Evolutionary conservation across 2,888 invertebrate genomes (phyloP), one percentile per base, ranked within the genome.

Genomic region (Phania funesta): DNA sequence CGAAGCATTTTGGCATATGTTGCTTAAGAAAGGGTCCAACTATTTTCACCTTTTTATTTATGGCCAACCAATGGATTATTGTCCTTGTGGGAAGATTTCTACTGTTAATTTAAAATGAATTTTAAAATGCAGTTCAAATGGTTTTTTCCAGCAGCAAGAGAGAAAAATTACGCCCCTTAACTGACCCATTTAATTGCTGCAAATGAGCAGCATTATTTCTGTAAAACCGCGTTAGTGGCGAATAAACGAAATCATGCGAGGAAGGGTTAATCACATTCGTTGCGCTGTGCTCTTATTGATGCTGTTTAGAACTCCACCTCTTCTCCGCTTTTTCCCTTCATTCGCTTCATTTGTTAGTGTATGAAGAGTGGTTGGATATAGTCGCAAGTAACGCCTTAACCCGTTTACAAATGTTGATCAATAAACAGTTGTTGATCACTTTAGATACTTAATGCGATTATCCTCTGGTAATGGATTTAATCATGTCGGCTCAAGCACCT

Each of bases 381-480:
- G 58, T 52, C 11, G 20, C n/a, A 20, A 54, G 64, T 29, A 83
- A 83, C 80, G 52, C 83, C 85, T 85, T 86, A 85, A 86, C 84
- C 86, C 86, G 86, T 89, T 89, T 88, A 88, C 88, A 88, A 90
- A 89, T 90, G 89, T 90, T 90, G 90, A 88, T 90, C 89, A 90
- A 90, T 89, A 90, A 87, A 89, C 86, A 76, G 71, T 84, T 81
- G 80, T 83, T 83, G 79, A 68, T 74, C 76, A 76, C 60, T 78
- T 62, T 60, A 77, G 58, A 73, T 82, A 82, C 64, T 85, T 85
- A 86, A 86, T 86, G 87, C 87, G 89, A 89, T 89, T 89, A 89
- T 86, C 88, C 88, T 58, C 86, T 88, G 86, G 87, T 90, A 89
- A 86, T 86, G 82, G 82, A 85, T 86, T 86, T 86, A 86, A 90